Conservation (phyloP, 2,888 invertebrate species). For the Phyllotreta cruciferae region DNA sequence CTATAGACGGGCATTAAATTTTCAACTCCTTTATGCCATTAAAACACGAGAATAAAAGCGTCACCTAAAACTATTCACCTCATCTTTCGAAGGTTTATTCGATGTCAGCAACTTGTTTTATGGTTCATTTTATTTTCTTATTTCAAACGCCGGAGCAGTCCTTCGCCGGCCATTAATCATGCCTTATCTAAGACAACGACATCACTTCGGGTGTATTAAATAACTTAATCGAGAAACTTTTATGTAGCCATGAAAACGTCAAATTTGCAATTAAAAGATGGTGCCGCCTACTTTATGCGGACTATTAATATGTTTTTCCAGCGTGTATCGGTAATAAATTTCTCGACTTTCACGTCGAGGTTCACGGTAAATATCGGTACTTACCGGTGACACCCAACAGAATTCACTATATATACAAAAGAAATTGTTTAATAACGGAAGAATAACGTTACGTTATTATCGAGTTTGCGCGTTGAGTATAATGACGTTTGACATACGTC, state of each 20-base stretch:
- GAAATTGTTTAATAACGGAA: too few species aligned
- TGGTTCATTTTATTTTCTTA: slow-evolving; percentile 29
- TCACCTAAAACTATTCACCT: background rate
- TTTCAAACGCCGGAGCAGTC: slow-evolving; percentile 25
- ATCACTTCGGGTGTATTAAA: slow-evolving; percentile 28
- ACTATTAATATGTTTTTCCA: slow-evolving; percentile 37
- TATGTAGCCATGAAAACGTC: slow-evolving; percentile 38
- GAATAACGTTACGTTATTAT: too few species aligned
- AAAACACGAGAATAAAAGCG: too few species aligned
- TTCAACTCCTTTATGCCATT: too few species aligned
- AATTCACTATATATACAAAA: slow-evolving; percentile 10
- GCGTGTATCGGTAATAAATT: slow-evolving; percentile 33
- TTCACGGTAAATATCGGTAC: slow-evolving; percentile 19
- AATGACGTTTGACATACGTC: too few species aligned
- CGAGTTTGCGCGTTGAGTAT: too few species aligned
- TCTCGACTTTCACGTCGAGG: slow-evolving; percentile 29
- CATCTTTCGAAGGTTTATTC: slow-evolving; percentile 20
- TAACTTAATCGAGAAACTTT: slow-evolving; percentile 36
- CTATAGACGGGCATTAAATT: too few species aligned
- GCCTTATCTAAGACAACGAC: slow-evolving; percentile 26
- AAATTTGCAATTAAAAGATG: slow-evolving; percentile 38
- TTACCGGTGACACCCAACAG: slow-evolving; percentile 19
- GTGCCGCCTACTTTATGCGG: slow-evolving; percentile 36
- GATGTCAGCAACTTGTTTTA: slow-evolving; percentile 25
- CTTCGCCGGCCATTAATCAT: slow-evolving; percentile 27